These are phyloP conservation scores for Ichneumoninae sp. DNA, from an alignment of 2,888 invertebrate genomes.

Conservation along the genomic window DNA sequence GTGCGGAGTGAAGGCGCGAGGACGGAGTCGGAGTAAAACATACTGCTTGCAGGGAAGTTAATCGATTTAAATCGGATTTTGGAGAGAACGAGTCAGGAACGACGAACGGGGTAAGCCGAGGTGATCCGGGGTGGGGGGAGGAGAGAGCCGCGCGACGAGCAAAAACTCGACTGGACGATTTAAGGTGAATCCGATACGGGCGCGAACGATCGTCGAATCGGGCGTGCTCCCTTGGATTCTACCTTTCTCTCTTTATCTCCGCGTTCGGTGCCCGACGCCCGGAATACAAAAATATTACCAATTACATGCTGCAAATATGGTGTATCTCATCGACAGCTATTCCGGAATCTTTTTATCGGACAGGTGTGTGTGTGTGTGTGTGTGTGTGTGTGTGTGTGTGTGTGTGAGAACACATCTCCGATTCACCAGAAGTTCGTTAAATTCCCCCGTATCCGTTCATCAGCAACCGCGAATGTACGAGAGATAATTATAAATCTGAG, in stretches of 20 bases:
- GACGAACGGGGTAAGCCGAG: background rate
- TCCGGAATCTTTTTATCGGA: conserved; percentile 68
- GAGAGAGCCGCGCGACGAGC: conserved; percentile 21
- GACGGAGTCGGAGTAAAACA: conserved; percentile 40
- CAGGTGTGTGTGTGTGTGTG: conserved; percentile 65
- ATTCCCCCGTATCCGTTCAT: conserved; percentile 47
- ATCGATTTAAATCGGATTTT: conserved; percentile 69
- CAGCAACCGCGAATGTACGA: conserved; percentile 25
- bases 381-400: conserved; percentile 66
- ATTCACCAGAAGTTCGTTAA: conserved; percentile 56
- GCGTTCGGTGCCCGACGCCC: conserved; percentile 60
- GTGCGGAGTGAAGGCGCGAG: conserved; percentile 4
- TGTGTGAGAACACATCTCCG: conserved; percentile 32
- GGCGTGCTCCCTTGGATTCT: conserved; percentile 34
- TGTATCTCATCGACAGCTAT: conserved; percentile 63
- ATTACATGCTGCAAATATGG: conserved; percentile 82
- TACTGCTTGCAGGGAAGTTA: conserved; percentile 30
- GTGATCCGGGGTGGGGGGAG: background rate
- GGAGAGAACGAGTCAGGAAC: conserved; percentile 58
- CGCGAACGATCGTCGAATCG: conserved; percentile 64
- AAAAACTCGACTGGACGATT: conserved; percentile 68
- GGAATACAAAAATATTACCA: conserved; percentile 80
- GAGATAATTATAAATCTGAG: conserved; percentile 58
- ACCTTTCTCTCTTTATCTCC: conserved; percentile 43
- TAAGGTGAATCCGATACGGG: conserved; percentile 66